These are phyloP conservation scores for Pyxicephalus adspersus DNA, from an alignment of 2,113 vertebrate genomes.

Conservation along the genomic window DNA sequence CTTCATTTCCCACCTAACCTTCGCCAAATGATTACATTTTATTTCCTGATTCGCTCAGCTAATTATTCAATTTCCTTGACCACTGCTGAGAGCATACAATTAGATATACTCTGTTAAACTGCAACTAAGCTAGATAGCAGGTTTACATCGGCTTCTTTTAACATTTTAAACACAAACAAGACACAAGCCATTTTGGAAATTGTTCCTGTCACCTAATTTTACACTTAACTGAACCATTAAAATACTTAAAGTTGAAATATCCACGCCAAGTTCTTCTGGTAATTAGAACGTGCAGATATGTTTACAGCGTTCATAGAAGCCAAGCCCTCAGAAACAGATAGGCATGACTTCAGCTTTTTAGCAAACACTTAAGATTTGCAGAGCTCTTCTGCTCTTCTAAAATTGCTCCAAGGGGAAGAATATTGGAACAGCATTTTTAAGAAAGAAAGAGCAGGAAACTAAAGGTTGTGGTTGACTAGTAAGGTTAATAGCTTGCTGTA, in stretches of 20 bases:
- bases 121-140: too few species aligned
- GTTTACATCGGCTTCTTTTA: too few species aligned
- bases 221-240: constrained; percentile 48
- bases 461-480: constrained; percentile 57
- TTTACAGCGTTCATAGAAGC: constrained; percentile 46
- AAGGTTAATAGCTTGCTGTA: constrained; percentile 58
- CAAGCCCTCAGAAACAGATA: constrained; percentile 40
- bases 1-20: too few species aligned
- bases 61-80: too few species aligned
- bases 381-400: constrained; percentile 42
- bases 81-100: too few species aligned
- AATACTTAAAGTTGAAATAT: constrained; percentile 45
- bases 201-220: constrained; percentile 19
- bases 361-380: constrained; percentile 55
- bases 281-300: constrained; percentile 55
- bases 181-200: too few species aligned
- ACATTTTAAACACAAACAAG: too few species aligned
- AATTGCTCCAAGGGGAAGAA: constrained; percentile 52
- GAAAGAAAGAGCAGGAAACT: constrained; percentile 53
- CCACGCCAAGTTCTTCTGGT: constrained; percentile 39
- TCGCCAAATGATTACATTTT: too few species aligned
- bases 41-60: too few species aligned
- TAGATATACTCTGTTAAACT: too few species aligned
- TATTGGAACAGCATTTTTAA: constrained; percentile 51
- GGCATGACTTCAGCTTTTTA: constrained; percentile 55